phyloP scores from a whole-genome alignment of 92 coral and sea anemone genomes.

The Palythoa heliodiscus region DNA sequence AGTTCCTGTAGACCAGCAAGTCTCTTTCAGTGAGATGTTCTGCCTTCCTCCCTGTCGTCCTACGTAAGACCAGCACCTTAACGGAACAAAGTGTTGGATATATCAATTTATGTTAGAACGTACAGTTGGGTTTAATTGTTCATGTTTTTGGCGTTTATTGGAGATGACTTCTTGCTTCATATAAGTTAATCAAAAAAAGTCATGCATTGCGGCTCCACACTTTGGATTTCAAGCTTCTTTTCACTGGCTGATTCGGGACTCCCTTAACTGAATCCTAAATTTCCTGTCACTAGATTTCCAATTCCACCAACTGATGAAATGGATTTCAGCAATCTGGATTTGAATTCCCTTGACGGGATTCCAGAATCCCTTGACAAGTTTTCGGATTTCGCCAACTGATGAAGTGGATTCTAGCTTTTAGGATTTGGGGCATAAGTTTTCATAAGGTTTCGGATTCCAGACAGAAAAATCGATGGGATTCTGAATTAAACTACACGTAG shows the following conservation, averaged over 20 bases:
- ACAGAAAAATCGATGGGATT: not conserved
- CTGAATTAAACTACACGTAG: not conserved
- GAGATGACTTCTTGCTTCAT: too few species aligned
- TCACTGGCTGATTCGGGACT: not conserved
- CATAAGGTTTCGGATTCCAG: not conserved
- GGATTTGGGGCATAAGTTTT: too few species aligned
- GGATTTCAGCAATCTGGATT: too few species aligned
- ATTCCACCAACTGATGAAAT: too few species aligned
- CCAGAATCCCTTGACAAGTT: too few species aligned
- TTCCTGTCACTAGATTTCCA: too few species aligned
- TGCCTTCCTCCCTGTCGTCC: constrained; percentile 94
- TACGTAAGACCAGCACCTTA: constrained; percentile 82
- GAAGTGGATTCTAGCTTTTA: too few species aligned
- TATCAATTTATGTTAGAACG: not conserved
- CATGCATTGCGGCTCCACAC: not conserved
- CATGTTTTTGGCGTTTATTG: too few species aligned
- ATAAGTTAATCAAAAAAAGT: not conserved
- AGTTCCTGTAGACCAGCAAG: constrained; percentile 86
- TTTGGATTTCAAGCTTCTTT: not conserved
- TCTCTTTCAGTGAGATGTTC: constrained; percentile 68
- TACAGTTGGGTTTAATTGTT: not conserved
- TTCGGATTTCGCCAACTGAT: too few species aligned
- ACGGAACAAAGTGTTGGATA: not conserved
- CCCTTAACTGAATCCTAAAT: too few species aligned
- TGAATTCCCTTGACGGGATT: too few species aligned